Conservation (phyloP, 2,888 invertebrate species). For the Mystacides longicornis region DNA sequence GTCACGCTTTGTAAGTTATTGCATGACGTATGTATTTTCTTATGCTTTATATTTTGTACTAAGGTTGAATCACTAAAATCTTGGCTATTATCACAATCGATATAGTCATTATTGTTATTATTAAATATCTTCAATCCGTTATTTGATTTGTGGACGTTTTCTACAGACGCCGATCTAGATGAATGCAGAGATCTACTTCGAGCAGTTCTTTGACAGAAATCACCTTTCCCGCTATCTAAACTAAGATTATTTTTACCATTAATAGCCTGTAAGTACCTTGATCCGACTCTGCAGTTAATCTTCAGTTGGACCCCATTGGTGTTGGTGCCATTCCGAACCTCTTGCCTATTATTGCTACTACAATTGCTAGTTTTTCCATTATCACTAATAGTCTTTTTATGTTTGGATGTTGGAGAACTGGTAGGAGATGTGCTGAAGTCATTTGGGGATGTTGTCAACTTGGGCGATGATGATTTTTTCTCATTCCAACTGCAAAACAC, state of each 20-base stretch:
- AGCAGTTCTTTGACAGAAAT: constrained; percentile 33
- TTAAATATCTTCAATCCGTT: not conserved
- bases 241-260: constrained; percentile 30
- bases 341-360: constrained; percentile 7
- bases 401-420: constrained; percentile 13
- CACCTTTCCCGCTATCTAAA: constrained; percentile 29
- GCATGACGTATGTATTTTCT: constrained; percentile 42
- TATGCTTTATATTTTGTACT: constrained; percentile 32
- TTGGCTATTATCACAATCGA: constrained; percentile 4
- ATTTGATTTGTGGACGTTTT: constrained; percentile 37
- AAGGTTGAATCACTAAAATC: not conserved
- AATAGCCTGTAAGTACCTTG: constrained; percentile 45
- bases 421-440: constrained; percentile 15
- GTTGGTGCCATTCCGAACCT: constrained; percentile 32
- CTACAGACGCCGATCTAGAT: constrained; percentile 44
- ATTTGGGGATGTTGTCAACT: constrained; percentile 31
- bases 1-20: constrained; percentile 40
- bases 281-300: constrained; percentile 44
- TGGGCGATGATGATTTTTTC: constrained; percentile 45
- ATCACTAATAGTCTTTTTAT: constrained; percentile 6
- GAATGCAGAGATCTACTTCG: constrained; percentile 35
- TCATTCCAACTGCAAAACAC: constrained; percentile 46
- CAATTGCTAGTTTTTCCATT: not conserved
- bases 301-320: constrained; percentile 35
- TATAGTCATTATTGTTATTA: not conserved